These are phyloP conservation scores for Erebia palarica DNA, from an alignment of 2,888 invertebrate species.

Conservation along the genomic window DNA sequence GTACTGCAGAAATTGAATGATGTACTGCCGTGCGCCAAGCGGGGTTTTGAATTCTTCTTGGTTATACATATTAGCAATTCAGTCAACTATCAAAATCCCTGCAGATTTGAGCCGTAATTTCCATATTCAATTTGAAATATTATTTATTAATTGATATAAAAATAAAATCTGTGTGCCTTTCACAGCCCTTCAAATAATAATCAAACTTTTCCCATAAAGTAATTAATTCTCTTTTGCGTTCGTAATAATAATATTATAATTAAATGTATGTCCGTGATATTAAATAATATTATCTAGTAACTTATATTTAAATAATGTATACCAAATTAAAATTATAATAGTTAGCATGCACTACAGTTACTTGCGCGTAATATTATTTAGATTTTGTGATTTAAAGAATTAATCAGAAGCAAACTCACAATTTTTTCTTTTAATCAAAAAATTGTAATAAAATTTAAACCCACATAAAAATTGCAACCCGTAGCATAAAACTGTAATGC, in stretches of 20 bases:
- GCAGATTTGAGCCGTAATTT: background rate
- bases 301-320: slow-evolving; percentile 12
- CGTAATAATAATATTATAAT: slow-evolving; percentile 23
- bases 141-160: background rate
- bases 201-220: background rate
- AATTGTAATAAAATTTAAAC: background rate
- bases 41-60: background rate
- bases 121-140: slow-evolving; percentile 5
- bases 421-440: background rate
- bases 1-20: background rate
- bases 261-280: slow-evolving; percentile 30
- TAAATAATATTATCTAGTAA: slow-evolving; percentile 23
- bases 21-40: background rate
- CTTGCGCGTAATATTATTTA: background rate
- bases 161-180: slow-evolving; percentile 36
- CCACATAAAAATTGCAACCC: background rate
- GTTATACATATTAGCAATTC: background rate
- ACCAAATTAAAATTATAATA: slow-evolving; percentile 17
- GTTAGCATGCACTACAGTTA: slow-evolving; percentile 6
- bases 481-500: slow-evolving; percentile 1
- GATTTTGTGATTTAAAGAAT: background rate
- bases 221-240: slow-evolving; percentile 6
- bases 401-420: background rate
- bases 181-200: slow-evolving; percentile 24
- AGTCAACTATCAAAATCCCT: background rate